A percentile compares a stretch with the other conserved stretches of the same genome.
Conservation (phyloP, 2,797 vertebrate species). For the Hydrophis major region DNA sequence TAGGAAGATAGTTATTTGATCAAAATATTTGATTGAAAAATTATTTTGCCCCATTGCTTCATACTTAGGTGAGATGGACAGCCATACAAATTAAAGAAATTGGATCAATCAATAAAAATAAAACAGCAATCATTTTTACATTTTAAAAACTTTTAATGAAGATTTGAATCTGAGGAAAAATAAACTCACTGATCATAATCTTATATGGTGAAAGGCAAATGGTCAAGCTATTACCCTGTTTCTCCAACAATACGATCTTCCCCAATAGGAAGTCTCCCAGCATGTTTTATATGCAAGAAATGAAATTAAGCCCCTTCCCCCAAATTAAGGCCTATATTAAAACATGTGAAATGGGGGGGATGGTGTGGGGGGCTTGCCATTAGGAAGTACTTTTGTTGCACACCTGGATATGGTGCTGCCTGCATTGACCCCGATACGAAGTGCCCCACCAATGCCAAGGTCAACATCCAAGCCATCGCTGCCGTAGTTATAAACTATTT, state of each 20-base stretch:
- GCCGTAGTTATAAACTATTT: neutral
- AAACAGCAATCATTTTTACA: neutral
- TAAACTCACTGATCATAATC: neutral
- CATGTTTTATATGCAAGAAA: too few species aligned
- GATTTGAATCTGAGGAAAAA: constrained; percentile 12
- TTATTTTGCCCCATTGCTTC: neutral
- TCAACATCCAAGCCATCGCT: too few species aligned
- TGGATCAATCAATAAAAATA: neutral
- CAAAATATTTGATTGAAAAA: constrained; percentile 24
- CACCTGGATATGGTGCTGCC: too few species aligned
- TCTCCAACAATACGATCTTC: too few species aligned
- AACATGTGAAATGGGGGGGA: too few species aligned
- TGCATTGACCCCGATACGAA: too few species aligned
- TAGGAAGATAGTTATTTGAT: constrained; percentile 35
- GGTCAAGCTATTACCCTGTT: neutral
- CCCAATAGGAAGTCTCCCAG: too few species aligned
- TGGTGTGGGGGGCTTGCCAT: too few species aligned
- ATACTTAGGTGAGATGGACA: neutral
- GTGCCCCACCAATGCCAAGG: too few species aligned
- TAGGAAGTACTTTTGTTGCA: too few species aligned
- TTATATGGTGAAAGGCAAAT: neutral
- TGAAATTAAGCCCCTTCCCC: too few species aligned
- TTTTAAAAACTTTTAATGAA: constrained; percentile 3
- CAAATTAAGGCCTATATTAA: too few species aligned
- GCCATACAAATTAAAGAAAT: neutral